A percentile compares a stretch with the other conserved stretches of the same genome.
Conservation (phyloP, 2,113 vertebrate species). For the Columba janthina region DNA sequence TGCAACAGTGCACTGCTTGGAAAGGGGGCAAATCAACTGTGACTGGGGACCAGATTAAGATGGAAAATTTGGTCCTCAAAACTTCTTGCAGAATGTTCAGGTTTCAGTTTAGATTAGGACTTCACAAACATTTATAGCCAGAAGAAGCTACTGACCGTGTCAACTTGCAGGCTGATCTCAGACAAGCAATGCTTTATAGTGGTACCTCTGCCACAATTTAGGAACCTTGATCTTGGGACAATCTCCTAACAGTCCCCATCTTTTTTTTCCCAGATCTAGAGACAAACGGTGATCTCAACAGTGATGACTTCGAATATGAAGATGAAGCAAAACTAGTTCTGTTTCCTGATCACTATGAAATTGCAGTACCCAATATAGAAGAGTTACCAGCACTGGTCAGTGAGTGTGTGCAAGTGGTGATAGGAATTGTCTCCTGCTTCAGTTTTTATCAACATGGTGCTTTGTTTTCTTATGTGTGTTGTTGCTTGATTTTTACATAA, state of each 20-base stretch:
- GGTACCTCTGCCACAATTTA: background rate
- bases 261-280: slow-evolving; percentile 90
- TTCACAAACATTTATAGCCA: background rate
- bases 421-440: background rate
- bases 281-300: slow-evolving; percentile 89
- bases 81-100: background rate
- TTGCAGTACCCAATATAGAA: slow-evolving; percentile 97
- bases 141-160: background rate
- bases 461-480: background rate
- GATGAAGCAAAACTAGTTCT: slow-evolving; percentile 97
- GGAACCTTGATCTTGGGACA: background rate
- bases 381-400: slow-evolving; percentile 98
- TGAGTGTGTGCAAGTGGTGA: slow-evolving; percentile 68
- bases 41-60: background rate
- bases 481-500: background rate
- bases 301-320: slow-evolving; percentile 94
- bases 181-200: background rate
- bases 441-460: background rate
- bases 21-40: background rate
- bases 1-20: background rate
- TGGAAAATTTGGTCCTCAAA: background rate
- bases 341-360: slow-evolving; percentile 99
- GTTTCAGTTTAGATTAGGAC: background rate
- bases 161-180: background rate
- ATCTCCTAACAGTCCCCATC: slow-evolving; percentile 2